phyloP scores from a whole-genome alignment of 1,140 invertebrate genomes.

The Aphelenchoides avenae region DNA sequence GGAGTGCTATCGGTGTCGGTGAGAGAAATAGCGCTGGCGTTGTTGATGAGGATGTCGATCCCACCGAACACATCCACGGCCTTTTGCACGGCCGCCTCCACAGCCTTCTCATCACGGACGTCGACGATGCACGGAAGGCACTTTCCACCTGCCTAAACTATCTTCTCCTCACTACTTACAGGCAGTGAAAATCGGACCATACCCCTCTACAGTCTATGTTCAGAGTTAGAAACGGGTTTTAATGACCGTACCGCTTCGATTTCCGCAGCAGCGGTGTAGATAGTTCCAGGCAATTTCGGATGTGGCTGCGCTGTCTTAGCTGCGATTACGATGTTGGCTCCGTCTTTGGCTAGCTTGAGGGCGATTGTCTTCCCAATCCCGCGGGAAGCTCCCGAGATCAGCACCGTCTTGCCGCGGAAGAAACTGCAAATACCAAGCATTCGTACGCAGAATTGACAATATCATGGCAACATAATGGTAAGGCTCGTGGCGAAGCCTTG shows the following conservation, averaged over 20 bases:
- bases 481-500: too few species aligned
- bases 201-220: conserved; percentile 68
- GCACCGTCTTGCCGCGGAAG: conserved; percentile 82
- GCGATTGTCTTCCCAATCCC: conserved; percentile 96
- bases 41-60: conserved; percentile 75
- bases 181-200: too few species aligned
- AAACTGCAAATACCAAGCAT: too few species aligned
- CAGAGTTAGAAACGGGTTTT: conserved; percentile 60
- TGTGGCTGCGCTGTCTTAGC: conserved; percentile 64
- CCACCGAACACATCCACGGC: conserved; percentile 87
- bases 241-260: conserved; percentile 64
- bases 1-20: conserved; percentile 78
- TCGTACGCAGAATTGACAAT: too few species aligned
- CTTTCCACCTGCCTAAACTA: conserved; percentile 76
- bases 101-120: conserved; percentile 69
- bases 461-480: too few species aligned
- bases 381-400: conserved; percentile 89
- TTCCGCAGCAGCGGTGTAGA: conserved; percentile 86
- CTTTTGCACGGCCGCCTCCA: conserved; percentile 75
- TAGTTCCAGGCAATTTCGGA: conserved; percentile 94
- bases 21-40: conserved; percentile 83
- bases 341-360: conserved; percentile 77
- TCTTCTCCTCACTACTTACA: conserved; percentile 67
- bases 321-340: conserved; percentile 64
- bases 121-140: conserved; percentile 87